Evolutionary conservation across 1,140 invertebrate genomes (phyloP).

Genomic region (Bombus pascuorum): DNA sequence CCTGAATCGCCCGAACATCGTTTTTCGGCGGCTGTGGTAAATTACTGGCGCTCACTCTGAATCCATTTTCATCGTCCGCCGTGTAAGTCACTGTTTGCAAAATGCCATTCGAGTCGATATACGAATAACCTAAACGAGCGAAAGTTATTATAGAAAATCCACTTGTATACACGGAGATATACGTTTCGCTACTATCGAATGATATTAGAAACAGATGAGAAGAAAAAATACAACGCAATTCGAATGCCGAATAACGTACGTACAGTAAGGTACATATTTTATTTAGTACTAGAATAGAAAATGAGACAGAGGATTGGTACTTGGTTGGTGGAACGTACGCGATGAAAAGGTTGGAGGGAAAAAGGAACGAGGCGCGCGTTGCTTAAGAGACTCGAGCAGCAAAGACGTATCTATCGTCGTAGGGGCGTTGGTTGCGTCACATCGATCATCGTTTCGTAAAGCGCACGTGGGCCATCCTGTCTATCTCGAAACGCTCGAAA

Average conservation of each 20-base stretch:
- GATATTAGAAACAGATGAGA: neutral
- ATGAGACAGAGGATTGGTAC: too few species aligned
- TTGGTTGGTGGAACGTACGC: neutral
- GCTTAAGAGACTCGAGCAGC: slow-evolving; percentile 26
- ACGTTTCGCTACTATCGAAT: too few species aligned
- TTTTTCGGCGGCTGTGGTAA: slow-evolving; percentile 76
- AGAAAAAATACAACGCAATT: neutral
- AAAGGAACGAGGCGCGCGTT: slow-evolving; percentile 24
- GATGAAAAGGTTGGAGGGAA: neutral
- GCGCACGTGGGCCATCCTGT: slow-evolving; percentile 47
- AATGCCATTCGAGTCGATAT: slow-evolving; percentile 81
- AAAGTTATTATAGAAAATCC: too few species aligned
- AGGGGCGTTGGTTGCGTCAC: slow-evolving; percentile 60
- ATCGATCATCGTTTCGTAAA: slow-evolving; percentile 48
- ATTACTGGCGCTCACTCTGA: slow-evolving; percentile 83
- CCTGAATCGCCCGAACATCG: slow-evolving; percentile 64
- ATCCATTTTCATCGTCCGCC: slow-evolving; percentile 82
- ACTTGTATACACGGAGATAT: too few species aligned
- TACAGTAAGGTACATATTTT: too few species aligned
- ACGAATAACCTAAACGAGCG: slow-evolving; percentile 75
- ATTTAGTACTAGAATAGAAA: too few species aligned
- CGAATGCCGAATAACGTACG: too few species aligned
- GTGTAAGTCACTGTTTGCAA: slow-evolving; percentile 78
- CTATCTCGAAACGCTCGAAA: slow-evolving; percentile 27
- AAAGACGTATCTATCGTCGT: slow-evolving; percentile 33